These are phyloP conservation scores for Alethe diademata DNA, from an alignment of 2,113 vertebrate species.

Conservation along the genomic window DNA sequence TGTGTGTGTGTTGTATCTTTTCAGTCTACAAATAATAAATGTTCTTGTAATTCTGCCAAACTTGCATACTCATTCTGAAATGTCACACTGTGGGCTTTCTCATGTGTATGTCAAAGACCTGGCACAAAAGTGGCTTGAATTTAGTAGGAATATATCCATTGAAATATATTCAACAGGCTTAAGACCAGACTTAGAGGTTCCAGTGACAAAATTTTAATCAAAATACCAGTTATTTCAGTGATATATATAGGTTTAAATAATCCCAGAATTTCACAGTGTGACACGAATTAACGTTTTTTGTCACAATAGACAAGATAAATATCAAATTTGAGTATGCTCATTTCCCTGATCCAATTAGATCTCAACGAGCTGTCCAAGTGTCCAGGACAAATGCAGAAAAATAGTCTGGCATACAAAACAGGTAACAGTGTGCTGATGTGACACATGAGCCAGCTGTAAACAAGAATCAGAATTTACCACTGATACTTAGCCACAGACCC, in stretches of 20 bases:
- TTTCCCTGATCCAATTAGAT: not conserved
- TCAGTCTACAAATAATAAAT: constrained; percentile 30
- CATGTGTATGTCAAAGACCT: not conserved
- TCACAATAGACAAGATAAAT: not conserved
- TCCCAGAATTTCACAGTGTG: not conserved
- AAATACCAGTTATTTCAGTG: not conserved
- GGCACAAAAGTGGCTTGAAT: not conserved
- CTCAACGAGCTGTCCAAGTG: not conserved
- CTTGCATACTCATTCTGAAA: not conserved
- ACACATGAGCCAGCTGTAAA: not conserved
- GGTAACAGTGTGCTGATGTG: not conserved
- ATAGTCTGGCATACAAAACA: not conserved
- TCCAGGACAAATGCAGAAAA: not conserved
- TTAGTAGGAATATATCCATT: not conserved
- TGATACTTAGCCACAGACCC: not conserved
- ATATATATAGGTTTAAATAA: not conserved
- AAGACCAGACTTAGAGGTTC: not conserved
- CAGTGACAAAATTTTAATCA: not conserved
- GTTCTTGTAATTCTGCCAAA: not conserved
- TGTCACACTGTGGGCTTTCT: not conserved
- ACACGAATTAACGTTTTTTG: not conserved
- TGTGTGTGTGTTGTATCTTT: not conserved
- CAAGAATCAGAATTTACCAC: not conserved
- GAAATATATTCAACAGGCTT: not conserved
- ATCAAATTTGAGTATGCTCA: not conserved